Evolutionary conservation across 2,113 vertebrate species (phyloP).

Genomic region (Pterocles burchelli): DNA sequence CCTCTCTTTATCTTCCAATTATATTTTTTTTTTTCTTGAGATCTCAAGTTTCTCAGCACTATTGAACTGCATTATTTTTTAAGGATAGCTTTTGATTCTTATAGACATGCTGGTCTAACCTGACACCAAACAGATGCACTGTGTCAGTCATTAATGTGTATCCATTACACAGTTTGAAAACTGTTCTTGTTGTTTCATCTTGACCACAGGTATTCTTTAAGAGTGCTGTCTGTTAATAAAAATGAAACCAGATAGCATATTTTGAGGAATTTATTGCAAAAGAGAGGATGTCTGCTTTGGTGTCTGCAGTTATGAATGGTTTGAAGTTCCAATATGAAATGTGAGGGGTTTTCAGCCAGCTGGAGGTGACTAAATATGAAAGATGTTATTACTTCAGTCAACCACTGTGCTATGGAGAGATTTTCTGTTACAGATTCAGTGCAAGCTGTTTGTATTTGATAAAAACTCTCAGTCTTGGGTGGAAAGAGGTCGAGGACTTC

Average conservation of each 20-base stretch:
- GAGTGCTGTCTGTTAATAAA: not conserved
- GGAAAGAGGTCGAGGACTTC: conserved; percentile 93
- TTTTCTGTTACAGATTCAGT: conserved; percentile 87
- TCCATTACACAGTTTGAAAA: not conserved
- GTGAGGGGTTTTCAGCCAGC: not conserved
- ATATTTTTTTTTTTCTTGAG: not conserved
- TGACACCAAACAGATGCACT: not conserved
- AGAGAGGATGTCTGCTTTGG: not conserved
- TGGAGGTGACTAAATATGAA: not conserved
- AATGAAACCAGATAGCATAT: not conserved
- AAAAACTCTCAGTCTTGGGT: conserved; percentile 98
- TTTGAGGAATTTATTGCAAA: not conserved
- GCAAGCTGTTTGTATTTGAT: conserved; percentile 98
- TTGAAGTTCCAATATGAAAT: not conserved
- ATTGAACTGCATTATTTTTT: not conserved
- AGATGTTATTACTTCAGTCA: not conserved
- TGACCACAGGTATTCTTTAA: not conserved
- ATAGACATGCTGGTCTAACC: not conserved
- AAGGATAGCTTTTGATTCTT: not conserved
- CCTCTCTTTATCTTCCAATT: not conserved
- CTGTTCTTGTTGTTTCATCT: not conserved
- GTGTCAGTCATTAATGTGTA: not conserved
- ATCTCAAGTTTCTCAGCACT: not conserved
- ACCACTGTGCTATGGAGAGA: not conserved
- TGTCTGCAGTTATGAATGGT: not conserved